Evolutionary conservation across 1,140 invertebrate genomes (phyloP).

Genomic region (Drosophila lini): DNA sequence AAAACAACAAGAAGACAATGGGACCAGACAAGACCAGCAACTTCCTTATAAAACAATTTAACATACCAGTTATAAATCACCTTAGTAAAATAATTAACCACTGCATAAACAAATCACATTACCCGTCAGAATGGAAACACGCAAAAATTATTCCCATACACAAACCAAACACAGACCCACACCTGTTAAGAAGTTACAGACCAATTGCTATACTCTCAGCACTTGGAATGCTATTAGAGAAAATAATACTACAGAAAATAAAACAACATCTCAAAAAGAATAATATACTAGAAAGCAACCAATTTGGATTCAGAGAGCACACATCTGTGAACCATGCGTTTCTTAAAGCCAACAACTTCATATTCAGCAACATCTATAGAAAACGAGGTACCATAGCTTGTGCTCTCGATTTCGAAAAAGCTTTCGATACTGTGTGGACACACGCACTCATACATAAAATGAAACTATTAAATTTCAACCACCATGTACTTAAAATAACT

Average conservation of each 20-base stretch:
- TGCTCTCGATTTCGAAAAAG: not conserved
- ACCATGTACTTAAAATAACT: not conserved
- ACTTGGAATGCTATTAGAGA: too few relatives aligned
- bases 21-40: too few relatives aligned
- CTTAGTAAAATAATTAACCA: not conserved
- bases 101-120: not conserved
- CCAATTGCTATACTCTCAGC: too few relatives aligned
- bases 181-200: too few relatives aligned
- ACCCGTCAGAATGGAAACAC: not conserved
- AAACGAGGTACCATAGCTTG: not conserved
- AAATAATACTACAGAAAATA: too few relatives aligned
- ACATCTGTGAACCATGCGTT: too few relatives aligned
- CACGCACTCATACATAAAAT: conserved; percentile 26
- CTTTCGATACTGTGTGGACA: conserved; percentile 4
- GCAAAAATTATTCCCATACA: not conserved
- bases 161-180: too few relatives aligned
- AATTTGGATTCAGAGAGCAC: too few relatives aligned
- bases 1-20: too few relatives aligned
- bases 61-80: not conserved
- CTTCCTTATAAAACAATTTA: not conserved
- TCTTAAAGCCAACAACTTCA: not conserved
- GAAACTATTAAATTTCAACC: not conserved
- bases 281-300: too few relatives aligned
- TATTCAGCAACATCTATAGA: not conserved
- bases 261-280: too few relatives aligned